These are phyloP conservation scores for Drosophila engyochracea DNA, from an alignment of 2,888 invertebrate genomes.

Conservation along the genomic window DNA sequence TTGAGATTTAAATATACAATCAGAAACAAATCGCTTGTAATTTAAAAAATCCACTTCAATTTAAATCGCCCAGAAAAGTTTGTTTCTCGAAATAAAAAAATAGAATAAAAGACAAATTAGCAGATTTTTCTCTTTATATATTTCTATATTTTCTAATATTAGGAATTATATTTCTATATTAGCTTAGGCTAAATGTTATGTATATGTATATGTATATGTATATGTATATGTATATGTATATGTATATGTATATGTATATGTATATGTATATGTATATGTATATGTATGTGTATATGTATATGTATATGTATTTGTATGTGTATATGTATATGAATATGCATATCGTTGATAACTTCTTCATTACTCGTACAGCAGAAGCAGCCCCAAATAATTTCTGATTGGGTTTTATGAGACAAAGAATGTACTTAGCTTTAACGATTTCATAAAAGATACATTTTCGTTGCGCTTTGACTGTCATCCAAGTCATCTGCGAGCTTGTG, in stretches of 20 bases:
- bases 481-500: conserved; percentile 23
- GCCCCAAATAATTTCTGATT: conserved; percentile 39
- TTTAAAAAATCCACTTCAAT: not conserved
- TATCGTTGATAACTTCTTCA: conserved; percentile 41
- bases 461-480: conserved; percentile 36
- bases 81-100: too few relatives aligned
- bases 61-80: too few relatives aligned
- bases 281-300: conserved; percentile 2
- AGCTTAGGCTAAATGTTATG: too few relatives aligned
- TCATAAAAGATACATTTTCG: conserved; percentile 52
- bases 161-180: too few relatives aligned
- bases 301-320: not conserved
- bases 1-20: not conserved
- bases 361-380: conserved; percentile 15
- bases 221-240: not conserved
- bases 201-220: not conserved
- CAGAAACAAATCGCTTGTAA: not conserved
- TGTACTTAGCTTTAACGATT: conserved; percentile 57
- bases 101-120: too few relatives aligned
- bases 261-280: not conserved
- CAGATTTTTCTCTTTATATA: too few relatives aligned
- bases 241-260: not conserved
- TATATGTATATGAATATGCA: not conserved
- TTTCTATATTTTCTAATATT: not conserved
- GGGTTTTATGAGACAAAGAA: conserved; percentile 39